phyloP scores from a whole-genome alignment of 53 echinoderm and acorn worm genomes.

The Paracentrotus lividus region DNA sequence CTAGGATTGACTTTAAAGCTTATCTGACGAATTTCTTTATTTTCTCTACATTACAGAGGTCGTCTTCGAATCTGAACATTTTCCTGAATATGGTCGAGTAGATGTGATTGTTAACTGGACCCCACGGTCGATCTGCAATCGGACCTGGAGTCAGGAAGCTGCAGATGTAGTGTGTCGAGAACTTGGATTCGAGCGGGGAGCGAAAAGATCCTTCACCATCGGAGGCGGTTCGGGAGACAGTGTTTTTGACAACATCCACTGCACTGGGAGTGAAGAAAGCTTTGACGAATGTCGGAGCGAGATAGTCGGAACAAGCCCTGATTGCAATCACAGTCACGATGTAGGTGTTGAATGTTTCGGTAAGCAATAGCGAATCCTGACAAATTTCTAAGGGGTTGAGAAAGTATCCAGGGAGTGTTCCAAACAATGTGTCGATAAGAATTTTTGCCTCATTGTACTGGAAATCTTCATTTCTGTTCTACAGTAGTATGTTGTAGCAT shows the following conservation, averaged over 20 bases:
- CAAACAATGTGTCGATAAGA: no score
- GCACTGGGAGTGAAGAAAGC: background rate
- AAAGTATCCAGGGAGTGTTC: no score
- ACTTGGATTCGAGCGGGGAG: background rate
- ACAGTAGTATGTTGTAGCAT: no score
- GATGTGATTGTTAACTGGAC: background rate
- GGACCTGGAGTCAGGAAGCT: background rate
- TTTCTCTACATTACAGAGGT: no score
- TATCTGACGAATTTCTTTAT: no score
- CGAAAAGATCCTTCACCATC: background rate
- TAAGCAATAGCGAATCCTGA: no score
- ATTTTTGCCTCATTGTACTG: no score
- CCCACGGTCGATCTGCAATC: background rate
- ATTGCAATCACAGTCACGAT: background rate
- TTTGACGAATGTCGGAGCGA: constrained; percentile 10
- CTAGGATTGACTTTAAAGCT: no score
- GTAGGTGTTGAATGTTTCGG: background rate
- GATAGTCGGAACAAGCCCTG: background rate
- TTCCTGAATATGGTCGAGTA: background rate
- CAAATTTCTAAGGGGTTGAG: no score
- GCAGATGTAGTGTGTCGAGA: background rate
- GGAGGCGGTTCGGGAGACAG: background rate
- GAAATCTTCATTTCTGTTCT: no score
- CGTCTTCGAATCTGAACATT: no score
- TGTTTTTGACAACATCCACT: background rate